phyloP scores from a whole-genome alignment of 2,797 vertebrate species.

The Anguilla megastoma region DNA sequence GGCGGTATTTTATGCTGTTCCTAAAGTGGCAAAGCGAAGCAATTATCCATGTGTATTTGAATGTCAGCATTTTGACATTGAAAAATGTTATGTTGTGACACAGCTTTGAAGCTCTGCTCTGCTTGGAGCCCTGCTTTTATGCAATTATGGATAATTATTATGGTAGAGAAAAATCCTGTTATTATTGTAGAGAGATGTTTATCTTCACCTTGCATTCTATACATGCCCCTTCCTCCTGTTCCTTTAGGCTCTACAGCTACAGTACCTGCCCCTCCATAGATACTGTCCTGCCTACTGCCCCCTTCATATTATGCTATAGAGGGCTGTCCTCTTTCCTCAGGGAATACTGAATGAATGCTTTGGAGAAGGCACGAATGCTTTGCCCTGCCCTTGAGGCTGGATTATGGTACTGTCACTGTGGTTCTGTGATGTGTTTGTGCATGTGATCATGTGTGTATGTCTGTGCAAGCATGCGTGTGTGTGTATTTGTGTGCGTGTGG shows the following conservation, averaged over 20 bases:
- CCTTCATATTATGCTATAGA: not conserved
- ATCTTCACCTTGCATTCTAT: not conserved
- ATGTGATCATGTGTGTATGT: not conserved
- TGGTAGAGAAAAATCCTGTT: not conserved
- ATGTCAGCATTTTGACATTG: not conserved
- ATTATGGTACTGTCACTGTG: constrained; percentile 17
- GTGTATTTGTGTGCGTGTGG: constrained; percentile 33
- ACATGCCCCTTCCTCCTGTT: not conserved
- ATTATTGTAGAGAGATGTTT: not conserved
- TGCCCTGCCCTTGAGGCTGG: not conserved
- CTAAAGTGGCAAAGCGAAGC: not conserved
- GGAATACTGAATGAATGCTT: not conserved
- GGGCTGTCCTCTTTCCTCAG: not conserved
- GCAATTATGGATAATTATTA: not conserved
- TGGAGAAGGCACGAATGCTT: not conserved
- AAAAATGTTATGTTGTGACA: not conserved
- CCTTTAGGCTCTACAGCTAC: not conserved
- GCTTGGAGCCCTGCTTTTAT: not conserved
- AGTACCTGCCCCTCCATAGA: not conserved
- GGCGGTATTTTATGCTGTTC: not conserved
- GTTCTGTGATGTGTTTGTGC: constrained; percentile 19
- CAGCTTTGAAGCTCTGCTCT: not conserved
- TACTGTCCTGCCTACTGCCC: not conserved
- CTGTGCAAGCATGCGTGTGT: constrained; percentile 26
- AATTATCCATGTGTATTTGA: not conserved